Percentiles rank a stretch among this genome's conserved stretches.
Evolutionary conservation across 2,113 vertebrate genomes (phyloP).

Genomic region (Albula glossodonta): DNA sequence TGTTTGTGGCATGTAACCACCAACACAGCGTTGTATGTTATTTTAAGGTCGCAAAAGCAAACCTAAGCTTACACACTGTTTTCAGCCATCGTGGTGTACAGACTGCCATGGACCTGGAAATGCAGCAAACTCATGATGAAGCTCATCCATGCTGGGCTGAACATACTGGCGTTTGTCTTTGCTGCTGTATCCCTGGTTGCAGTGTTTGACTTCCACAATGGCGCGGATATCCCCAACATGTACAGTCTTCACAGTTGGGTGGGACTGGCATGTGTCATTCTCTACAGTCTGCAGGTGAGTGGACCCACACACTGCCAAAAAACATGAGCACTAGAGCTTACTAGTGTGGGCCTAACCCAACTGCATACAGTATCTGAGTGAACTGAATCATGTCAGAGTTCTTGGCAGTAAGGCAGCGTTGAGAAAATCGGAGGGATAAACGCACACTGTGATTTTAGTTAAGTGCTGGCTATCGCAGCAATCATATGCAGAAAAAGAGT

Average conservation of each 20-base stretch:
- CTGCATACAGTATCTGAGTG: neutral
- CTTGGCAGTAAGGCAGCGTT: too few species aligned
- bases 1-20: too few species aligned
- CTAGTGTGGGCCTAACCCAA: too few species aligned
- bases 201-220: slow-evolving; percentile 87
- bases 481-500: too few species aligned
- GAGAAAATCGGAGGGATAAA: too few species aligned
- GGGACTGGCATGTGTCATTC: slow-evolving; percentile 77
- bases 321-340: neutral
- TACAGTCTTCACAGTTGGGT: slow-evolving; percentile 98
- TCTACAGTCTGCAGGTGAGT: slow-evolving; percentile 84
- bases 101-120: slow-evolving; percentile 94
- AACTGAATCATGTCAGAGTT: neutral
- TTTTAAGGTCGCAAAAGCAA: neutral
- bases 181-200: slow-evolving; percentile 81
- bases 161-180: slow-evolving; percentile 77
- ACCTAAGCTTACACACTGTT: neutral
- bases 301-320: neutral
- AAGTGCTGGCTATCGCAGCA: too few species aligned
- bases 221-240: slow-evolving; percentile 83
- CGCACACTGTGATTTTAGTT: too few species aligned
- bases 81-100: slow-evolving; percentile 78
- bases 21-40: neutral
- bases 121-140: slow-evolving; percentile 93
- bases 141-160: slow-evolving; percentile 86